Evolutionary conservation across 2,888 invertebrate species (phyloP).

Genomic region (Phengaris alcon): DNA sequence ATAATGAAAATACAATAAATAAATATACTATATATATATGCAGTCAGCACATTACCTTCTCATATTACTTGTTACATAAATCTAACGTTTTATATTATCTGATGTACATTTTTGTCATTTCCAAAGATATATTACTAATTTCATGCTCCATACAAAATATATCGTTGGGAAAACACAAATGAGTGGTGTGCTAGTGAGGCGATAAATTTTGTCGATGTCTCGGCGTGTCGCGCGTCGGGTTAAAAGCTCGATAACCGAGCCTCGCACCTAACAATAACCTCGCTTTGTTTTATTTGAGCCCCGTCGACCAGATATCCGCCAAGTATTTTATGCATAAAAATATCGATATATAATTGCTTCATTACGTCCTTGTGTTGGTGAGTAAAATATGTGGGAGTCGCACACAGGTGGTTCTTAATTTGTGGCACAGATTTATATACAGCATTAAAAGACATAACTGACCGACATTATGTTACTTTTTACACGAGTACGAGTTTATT

Average conservation of each 20-base stretch:
- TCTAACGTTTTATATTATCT: not conserved
- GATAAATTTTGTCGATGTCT: slow-evolving; percentile 76
- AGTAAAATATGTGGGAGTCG: slow-evolving; percentile 78
- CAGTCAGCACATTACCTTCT: not conserved
- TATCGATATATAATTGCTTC: slow-evolving; percentile 81
- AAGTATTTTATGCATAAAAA: slow-evolving; percentile 79
- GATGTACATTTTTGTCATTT: slow-evolving; percentile 3
- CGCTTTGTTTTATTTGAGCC: slow-evolving; percentile 74
- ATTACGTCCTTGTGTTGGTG: slow-evolving; percentile 78
- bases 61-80: not conserved
- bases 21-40: not conserved
- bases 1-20: not conserved
- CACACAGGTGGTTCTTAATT: slow-evolving; percentile 60
- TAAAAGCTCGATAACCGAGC: slow-evolving; percentile 79
- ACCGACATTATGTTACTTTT: too few relatives aligned
- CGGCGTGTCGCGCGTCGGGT: slow-evolving; percentile 76
- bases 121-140: slow-evolving; percentile 58
- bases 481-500: too few relatives aligned
- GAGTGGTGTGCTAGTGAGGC: slow-evolving; percentile 74
- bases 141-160: slow-evolving; percentile 65
- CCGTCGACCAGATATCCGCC: slow-evolving; percentile 70
- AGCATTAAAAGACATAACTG: not conserved
- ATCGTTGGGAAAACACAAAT: slow-evolving; percentile 73
- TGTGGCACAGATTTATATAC: slow-evolving; percentile 17
- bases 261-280: slow-evolving; percentile 76